Evolutionary conservation across 2,113 vertebrate genomes (phyloP).

Genomic region (Ciconia stormi): DNA sequence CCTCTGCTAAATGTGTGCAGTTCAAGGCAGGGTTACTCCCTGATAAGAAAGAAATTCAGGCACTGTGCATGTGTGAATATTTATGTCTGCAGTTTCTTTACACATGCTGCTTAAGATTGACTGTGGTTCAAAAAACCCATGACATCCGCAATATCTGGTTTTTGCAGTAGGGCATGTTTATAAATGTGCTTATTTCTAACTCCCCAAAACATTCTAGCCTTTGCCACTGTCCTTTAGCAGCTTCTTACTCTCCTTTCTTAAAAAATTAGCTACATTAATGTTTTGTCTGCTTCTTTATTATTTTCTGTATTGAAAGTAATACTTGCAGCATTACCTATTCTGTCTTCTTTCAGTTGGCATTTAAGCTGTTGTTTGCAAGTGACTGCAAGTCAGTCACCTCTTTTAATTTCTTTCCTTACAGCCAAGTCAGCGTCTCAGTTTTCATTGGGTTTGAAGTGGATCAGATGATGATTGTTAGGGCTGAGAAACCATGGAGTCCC

Average conservation of each 20-base stretch:
- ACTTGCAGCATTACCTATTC: neutral
- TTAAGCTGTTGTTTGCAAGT: neutral
- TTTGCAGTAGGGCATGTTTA: neutral
- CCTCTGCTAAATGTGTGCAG: neutral
- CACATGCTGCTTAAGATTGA: neutral
- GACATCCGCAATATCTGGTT: neutral
- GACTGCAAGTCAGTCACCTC: neutral
- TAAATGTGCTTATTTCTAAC: constrained; percentile 9
- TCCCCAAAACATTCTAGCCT: neutral
- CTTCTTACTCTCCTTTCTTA: neutral
- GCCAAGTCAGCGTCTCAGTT: neutral
- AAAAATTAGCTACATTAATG: neutral
- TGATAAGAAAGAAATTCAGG: constrained; percentile 25
- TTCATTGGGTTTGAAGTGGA: neutral
- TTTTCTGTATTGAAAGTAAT: neutral
- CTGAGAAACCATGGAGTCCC: neutral
- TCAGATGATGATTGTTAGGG: neutral
- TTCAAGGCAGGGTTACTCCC: constrained; percentile 16
- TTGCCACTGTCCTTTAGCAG: neutral
- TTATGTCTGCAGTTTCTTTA: neutral
- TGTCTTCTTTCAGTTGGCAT: neutral
- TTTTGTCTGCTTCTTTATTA: neutral
- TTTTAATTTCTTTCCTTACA: neutral
- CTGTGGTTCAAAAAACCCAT: neutral
- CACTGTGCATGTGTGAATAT: neutral